Evolutionary conservation across 2,797 vertebrate genomes (phyloP).

Genomic region (Tenualosa ilisha): DNA sequence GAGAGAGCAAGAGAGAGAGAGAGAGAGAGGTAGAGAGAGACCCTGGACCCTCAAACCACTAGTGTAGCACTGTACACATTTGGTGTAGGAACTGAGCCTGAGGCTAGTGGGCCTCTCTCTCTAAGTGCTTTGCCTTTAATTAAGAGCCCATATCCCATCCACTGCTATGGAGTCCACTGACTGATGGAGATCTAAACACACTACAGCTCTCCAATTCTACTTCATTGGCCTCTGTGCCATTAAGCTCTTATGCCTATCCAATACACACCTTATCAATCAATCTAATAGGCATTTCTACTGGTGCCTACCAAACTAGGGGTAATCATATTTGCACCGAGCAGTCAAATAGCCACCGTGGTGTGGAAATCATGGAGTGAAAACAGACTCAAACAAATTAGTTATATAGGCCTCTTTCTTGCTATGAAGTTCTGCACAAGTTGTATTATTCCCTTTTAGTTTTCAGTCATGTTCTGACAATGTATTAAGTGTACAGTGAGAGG

Average conservation of each 20-base stretch:
- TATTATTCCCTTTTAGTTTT: no score
- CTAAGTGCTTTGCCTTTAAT: background rate
- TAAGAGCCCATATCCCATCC: background rate
- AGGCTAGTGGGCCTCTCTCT: background rate
- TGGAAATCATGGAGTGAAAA: no score
- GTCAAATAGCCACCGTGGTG: no score
- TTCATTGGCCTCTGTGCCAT: background rate
- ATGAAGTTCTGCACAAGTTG: no score
- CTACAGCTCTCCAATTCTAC: background rate
- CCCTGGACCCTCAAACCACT: background rate
- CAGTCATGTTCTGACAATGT: no score
- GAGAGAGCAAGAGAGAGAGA: background rate
- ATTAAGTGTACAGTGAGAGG: no score
- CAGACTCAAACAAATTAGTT: no score
- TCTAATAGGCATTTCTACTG: background rate
- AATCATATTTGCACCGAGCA: no score
- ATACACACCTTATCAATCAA: background rate
- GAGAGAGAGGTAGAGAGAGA: background rate
- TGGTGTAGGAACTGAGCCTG: background rate
- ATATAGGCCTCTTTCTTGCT: no score
- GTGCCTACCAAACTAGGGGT: no score
- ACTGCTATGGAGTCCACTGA: background rate
- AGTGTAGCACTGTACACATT: background rate
- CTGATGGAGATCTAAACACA: background rate
- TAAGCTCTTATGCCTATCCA: background rate